These are phyloP conservation scores for Heliothis subflexa DNA, from an alignment of 1,140 invertebrate species.

Conservation along the genomic window DNA sequence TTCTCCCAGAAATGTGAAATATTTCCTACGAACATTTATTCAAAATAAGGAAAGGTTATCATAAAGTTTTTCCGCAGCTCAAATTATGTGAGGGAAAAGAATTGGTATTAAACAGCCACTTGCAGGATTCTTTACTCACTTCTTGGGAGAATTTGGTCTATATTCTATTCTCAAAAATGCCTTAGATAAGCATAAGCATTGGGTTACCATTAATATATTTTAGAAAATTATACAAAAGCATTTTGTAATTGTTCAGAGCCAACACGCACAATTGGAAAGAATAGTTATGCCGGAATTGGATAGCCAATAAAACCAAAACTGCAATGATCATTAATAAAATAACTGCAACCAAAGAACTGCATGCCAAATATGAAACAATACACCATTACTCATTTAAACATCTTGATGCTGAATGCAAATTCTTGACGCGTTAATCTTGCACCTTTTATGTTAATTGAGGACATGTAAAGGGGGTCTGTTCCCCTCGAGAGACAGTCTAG, in stretches of 20 bases:
- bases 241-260: too few species aligned
- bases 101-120: too few species aligned
- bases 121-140: too few species aligned
- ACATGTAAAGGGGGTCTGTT: conserved; percentile 18
- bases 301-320: not conserved
- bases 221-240: too few species aligned
- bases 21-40: not conserved
- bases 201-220: too few species aligned
- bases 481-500: conserved; percentile 18
- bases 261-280: too few species aligned
- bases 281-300: too few species aligned
- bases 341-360: not conserved
- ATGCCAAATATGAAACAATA: conserved; percentile 18
- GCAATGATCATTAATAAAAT: not conserved
- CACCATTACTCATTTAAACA: conserved; percentile 26
- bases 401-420: conserved; percentile 41
- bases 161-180: too few species aligned
- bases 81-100: too few species aligned
- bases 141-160: too few species aligned
- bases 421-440: conserved; percentile 40
- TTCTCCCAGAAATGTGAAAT: not conserved
- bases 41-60: conserved; percentile 46
- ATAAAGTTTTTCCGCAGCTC: too few species aligned
- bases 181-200: too few species aligned
- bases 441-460: conserved; percentile 42